A percentile compares a stretch with the other conserved stretches of the same genome.
Evolutionary conservation across 2,797 vertebrate species (phyloP).

Genomic region (Enteromius afrohamiltoni): DNA sequence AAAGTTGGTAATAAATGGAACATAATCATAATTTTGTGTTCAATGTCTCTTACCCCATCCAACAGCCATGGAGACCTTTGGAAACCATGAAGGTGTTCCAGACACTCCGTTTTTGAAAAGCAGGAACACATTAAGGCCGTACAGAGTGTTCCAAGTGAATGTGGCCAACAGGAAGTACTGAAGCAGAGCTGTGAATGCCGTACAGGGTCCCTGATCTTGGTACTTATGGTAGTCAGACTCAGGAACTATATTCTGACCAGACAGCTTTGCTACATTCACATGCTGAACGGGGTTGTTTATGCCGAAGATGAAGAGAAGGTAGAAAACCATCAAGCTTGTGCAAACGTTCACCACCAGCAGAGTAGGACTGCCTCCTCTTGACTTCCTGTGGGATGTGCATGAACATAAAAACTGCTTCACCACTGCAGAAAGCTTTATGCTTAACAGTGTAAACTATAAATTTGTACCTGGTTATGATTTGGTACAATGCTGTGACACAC

Average conservation of each 20-base stretch:
- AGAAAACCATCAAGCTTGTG: slow-evolving; percentile 76
- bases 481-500: slow-evolving; percentile 72
- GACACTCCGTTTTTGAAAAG: slow-evolving; percentile 63
- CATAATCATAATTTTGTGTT: not conserved
- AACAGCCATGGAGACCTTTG: not conserved
- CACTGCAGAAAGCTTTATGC: not conserved
- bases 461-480: slow-evolving; percentile 77
- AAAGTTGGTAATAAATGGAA: not conserved
- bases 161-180: slow-evolving; percentile 77
- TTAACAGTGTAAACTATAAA: not conserved
- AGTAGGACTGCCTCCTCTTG: slow-evolving; percentile 59
- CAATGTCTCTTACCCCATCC: slow-evolving; percentile 75
- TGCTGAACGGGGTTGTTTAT: slow-evolving; percentile 66
- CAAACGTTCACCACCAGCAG: slow-evolving; percentile 75
- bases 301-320: slow-evolving; percentile 77
- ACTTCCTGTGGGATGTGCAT: slow-evolving; percentile 62
- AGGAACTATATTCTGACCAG: accelerated
- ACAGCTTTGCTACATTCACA: accelerated
- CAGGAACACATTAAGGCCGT: slow-evolving; percentile 68
- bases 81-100: slow-evolving; percentile 66
- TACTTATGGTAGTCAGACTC: not conserved
- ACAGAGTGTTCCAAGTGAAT: slow-evolving; percentile 75
- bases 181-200: slow-evolving; percentile 63
- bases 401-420: not conserved
- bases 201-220: slow-evolving; percentile 59